Evolutionary conservation across 2,113 vertebrate genomes (phyloP), one percentile per base, ranked within the genome.

Genomic region (Chunga burmeisteri): DNA sequence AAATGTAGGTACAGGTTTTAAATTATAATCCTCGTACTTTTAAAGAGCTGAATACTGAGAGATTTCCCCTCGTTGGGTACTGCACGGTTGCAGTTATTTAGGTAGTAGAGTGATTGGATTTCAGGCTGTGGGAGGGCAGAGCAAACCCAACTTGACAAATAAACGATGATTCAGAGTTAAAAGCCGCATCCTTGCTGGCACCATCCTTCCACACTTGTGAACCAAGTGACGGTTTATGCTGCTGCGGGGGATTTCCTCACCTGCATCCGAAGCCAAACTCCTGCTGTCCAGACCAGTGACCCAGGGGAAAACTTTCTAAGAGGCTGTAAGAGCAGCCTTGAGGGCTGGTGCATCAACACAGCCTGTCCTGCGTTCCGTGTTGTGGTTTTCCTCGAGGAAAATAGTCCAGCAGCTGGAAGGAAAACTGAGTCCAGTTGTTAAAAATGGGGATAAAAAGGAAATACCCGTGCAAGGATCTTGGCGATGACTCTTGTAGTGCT

Each of bases 331-430:
- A 73, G 68, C 72, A 42, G 13, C 36, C 38, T 82, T 38, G 2
- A 8, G 47, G 34, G 42, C 61, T 58, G 32, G 13, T 55, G 65
- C 61, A 9, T 66, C 55, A 9, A 3, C 49, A 50, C 63, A 73
- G 46, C 44, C 5, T 0, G 17, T 42, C 27, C 15, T 0, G 0
- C 2, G 0, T 14, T 70, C 38, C 40, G 46, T 26, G 29, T 4
- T 82, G 38, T 25, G 62, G 13, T 79, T 85, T 87, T 82, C 11
- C 82, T 82, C 1, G 2, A 52, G 15, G 44, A 56, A 91, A 81
- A 66, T 3, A 5, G 1, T 70, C 63, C 52, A 65, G 74, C 71
- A 44, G 53, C 62, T 30, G 62, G 47, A 62, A 53, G 44, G 52
- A 67, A 47, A 71, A 32, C 22, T 5, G 38, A 79, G 44, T 26